Conservation (phyloP, 2,888 invertebrate genomes). For the Synergus laeviventris region DNA sequence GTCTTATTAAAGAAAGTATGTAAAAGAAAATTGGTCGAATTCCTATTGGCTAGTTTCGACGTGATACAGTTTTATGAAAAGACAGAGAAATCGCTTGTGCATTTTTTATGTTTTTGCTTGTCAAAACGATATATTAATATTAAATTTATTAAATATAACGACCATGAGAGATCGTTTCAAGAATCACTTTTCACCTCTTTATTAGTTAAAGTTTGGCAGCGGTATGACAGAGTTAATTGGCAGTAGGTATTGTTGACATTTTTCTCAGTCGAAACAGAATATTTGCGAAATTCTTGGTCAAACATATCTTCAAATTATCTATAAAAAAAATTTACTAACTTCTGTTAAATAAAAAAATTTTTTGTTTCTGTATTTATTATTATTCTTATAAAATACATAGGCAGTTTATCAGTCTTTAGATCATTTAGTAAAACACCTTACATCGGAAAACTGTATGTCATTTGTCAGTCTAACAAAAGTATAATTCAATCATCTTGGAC, state of each 20-base stretch:
- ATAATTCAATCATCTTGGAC: not conserved
- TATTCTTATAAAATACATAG: not conserved
- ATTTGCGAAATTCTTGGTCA: not conserved
- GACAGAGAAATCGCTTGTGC: conserved; percentile 21
- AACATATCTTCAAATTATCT: not conserved
- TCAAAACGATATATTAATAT: conserved; percentile 21
- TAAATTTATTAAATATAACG: conserved; percentile 40
- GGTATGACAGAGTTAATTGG: conserved; percentile 10
- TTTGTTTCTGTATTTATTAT: not conserved
- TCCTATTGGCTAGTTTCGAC: conserved; percentile 30
- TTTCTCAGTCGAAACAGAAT: conserved; percentile 7
- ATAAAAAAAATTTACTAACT: not conserved
- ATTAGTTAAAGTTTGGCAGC: conserved; percentile 9
- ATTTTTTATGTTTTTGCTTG: conserved; percentile 32
- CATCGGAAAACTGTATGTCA: not conserved
- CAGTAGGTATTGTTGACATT: not conserved
- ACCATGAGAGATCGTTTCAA: conserved; percentile 42
- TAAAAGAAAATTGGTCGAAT: conserved; percentile 40
- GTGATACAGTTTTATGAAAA: conserved; percentile 29
- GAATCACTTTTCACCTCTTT: conserved; percentile 18
- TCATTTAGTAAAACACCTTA: not conserved
- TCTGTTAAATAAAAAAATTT: too few relatives aligned
- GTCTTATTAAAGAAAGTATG: conserved; percentile 43
- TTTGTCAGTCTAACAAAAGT: not conserved
- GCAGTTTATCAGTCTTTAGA: not conserved